These are phyloP conservation scores for Scrobipalpa costella DNA, from an alignment of 2,888 invertebrate species.

Conservation along the genomic window DNA sequence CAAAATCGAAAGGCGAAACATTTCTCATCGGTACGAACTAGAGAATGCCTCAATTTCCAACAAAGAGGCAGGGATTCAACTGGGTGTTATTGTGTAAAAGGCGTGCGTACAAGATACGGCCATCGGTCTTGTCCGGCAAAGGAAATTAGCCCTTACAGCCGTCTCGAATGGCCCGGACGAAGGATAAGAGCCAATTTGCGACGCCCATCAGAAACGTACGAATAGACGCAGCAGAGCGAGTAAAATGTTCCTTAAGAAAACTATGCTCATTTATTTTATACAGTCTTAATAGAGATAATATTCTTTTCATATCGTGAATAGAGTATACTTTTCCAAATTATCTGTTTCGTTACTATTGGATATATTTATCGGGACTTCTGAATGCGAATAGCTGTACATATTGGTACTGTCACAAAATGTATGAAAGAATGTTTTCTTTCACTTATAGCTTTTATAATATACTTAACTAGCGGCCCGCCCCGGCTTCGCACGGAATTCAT, in stretches of 20 bases:
- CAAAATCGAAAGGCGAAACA: not conserved
- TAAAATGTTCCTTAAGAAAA: conserved; percentile 11
- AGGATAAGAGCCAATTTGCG: conserved; percentile 23
- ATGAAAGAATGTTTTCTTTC: too few species aligned
- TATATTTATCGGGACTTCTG: too few species aligned
- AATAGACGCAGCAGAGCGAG: conserved; percentile 10
- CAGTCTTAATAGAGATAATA: not conserved
- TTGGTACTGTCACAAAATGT: too few species aligned
- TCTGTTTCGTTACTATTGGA: too few species aligned
- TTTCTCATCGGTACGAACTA: not conserved
- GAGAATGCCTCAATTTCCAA: not conserved
- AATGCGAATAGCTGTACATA: too few species aligned
- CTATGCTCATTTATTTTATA: conserved; percentile 9
- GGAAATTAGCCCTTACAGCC: conserved; percentile 22
- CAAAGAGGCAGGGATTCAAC: conserved; percentile 1
- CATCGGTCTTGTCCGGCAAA: conserved; percentile 13
- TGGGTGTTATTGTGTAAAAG: conserved; percentile 17
- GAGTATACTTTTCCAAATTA: not conserved
- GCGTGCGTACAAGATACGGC: conserved; percentile 17
- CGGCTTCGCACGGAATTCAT: too few species aligned
- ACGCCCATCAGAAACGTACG: conserved; percentile 12
- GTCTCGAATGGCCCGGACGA: conserved; percentile 17
- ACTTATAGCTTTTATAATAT: too few species aligned
- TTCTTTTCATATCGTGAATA: not conserved
- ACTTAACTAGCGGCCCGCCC: too few species aligned